Evolutionary conservation across 2,888 invertebrate species (phyloP), one percentile per base, ranked within the genome.

Genomic region (Leucoma salicis): DNA sequence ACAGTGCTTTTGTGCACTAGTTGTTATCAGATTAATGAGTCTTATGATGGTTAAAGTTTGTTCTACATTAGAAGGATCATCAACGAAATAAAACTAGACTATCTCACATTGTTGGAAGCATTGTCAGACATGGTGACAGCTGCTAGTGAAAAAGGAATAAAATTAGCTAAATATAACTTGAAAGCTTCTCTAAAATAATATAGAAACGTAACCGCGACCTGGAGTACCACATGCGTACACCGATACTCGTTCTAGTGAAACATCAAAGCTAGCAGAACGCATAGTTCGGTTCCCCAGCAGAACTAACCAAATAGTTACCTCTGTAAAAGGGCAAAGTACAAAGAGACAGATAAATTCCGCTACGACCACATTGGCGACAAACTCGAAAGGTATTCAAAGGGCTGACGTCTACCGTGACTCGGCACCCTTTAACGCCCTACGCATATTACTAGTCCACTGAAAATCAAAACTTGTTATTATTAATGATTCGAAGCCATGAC

Each of bases 381-480:
- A 82, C 83, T 82, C 78, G 78, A 74, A 73, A 81, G 86, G 86
- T 80, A 88, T 88, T 75, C 78, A 62, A 66, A 78, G 85, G 85
- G 82, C 74, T 70, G 75, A 66, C 69, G 16, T 70, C 74, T 70
- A 64, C 68, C 77, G 66, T 82, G 84, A 82, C 84, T 72, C 66
- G 70, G 82, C 83, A 76, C 82, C 83, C 82, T 80, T 80, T 74
- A 66, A 63, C 76, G 70, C 84, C 82, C 86, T 78, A 70, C 79
- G 83, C 84, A 84, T 87, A 88, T 86, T 84, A n/a, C n/a, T n/a
- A 86, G 82, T 83, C 71, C 70, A 80, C 82, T 81, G 79, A 84
- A 87, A 89, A 89, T 88, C 87, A 87, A 84, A 87, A 87, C 77
- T 85, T 81, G 79, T 72, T 82, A 82, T 87, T 87, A 88, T 88